Base-by-base conservation (phyloP, 2,888 invertebrate species). In the Cinara cedri region DNA sequence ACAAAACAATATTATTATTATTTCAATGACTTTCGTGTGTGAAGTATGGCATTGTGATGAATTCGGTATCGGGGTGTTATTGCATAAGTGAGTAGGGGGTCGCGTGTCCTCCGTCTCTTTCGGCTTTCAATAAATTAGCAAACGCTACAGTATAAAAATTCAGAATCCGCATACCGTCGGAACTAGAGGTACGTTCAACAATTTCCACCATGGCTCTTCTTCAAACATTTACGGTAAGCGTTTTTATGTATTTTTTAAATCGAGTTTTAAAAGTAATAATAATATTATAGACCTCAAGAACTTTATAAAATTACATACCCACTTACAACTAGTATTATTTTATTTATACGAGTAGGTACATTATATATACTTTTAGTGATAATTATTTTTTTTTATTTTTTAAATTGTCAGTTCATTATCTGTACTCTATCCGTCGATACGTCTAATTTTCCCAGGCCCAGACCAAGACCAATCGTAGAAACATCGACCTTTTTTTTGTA, bases 81-180 rank as follows among this genome's bases (percentile, higher is more conserved):
- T 76, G n/a, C 55, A 26, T 76, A 49, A 26, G 14, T 75, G 34
- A 78, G 76, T 60, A 78, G 76, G 76, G 60, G 19, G 55, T 78
- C 34, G 55, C 4, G 57, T 60, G 76, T 68, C 76, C 68, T 68
- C 74, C 34, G 57, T 68, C 44, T 34, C 68, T 16, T 49, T 46
- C 16, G 46, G 26, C 68, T 21, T 49, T 46, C 16, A 57, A 46
- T 16, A 60, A 49, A 49, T 26, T 68, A 16, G 46, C 49, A 78
- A 49, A 68, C 55, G 13, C 34, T 26, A 46, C 55, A 26, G 24
- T 78, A 68, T 78, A 78, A 49, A 78, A 42, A 60, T 34, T 34
- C 19, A 60, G 26, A 57, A 49, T 19, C 13, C 24, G 51, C n/a
- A n/a, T 60, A 16, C 66, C 11, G 13, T 0, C 34, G 34, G 34